Evolutionary conservation across 1,140 invertebrate species (phyloP).

Genomic region (Brachionus plicatilis): DNA sequence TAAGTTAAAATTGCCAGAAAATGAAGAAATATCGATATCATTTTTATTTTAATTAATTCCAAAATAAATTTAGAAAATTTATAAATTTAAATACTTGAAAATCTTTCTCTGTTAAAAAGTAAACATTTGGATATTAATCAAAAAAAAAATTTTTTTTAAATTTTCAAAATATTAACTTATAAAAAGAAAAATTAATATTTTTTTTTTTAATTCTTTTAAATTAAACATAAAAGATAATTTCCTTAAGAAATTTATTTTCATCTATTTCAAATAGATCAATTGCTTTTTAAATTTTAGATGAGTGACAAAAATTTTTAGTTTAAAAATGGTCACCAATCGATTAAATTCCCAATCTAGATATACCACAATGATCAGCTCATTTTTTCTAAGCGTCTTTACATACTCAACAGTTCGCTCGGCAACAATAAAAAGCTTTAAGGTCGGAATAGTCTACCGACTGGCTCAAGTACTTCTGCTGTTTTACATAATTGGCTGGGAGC

Average conservation of each 20-base stretch:
- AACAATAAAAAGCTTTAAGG: constrained; percentile 46
- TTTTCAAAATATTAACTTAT: too few species aligned
- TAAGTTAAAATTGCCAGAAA: too few species aligned
- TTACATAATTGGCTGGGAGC: constrained; percentile 59
- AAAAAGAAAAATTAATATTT: too few species aligned
- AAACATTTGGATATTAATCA: too few species aligned
- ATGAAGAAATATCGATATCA: too few species aligned
- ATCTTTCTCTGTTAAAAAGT: not conserved
- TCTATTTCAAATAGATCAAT: too few species aligned
- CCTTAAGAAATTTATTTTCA: too few species aligned
- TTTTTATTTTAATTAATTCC: too few species aligned
- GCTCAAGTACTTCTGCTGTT: constrained; percentile 57
- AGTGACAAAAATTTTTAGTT: not conserved
- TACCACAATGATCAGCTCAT: not conserved
- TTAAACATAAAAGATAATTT: too few species aligned
- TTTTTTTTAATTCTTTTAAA: too few species aligned
- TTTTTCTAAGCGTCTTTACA: not conserved
- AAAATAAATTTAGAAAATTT: too few species aligned
- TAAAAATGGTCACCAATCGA: not conserved
- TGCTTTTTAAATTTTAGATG: not conserved
- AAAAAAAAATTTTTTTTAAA: too few species aligned
- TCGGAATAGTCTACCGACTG: constrained; percentile 58
- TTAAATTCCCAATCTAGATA: not conserved
- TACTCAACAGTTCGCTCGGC: constrained; percentile 38
- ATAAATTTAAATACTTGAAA: not conserved